Evolutionary conservation across 2,797 vertebrate species (phyloP).

Genomic region (Pseudochromis fuscus): DNA sequence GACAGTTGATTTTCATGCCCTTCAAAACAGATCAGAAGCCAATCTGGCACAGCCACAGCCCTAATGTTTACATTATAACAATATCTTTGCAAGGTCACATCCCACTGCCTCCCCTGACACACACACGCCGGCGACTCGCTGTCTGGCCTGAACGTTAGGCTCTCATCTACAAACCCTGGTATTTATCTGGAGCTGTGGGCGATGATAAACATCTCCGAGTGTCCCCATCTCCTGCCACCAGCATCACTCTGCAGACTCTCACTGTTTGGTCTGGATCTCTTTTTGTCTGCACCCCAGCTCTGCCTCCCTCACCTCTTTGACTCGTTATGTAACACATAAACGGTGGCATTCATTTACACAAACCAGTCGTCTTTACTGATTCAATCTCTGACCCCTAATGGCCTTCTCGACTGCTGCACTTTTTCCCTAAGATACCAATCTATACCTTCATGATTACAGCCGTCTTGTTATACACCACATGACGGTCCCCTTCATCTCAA

Average conservation of each 20-base stretch:
- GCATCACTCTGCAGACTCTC: constrained; percentile 24
- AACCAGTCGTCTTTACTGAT: constrained; percentile 44
- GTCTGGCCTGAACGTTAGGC: constrained; percentile 44
- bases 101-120: constrained; percentile 15
- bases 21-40: constrained; percentile 29
- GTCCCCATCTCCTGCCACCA: constrained; percentile 21
- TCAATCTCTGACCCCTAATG: constrained; percentile 50
- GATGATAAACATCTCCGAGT: constrained; percentile 37
- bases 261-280: constrained; percentile 45
- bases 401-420: constrained; percentile 30
- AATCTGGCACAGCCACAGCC: constrained; percentile 14
- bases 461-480: constrained; percentile 45
- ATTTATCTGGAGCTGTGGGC: constrained; percentile 43
- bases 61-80: constrained; percentile 70
- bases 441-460: constrained; percentile 33
- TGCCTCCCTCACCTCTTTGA: constrained; percentile 47
- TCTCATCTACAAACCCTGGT: constrained; percentile 54
- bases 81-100: constrained; percentile 62
- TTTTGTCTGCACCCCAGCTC: constrained; percentile 5
- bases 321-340: constrained; percentile 65
- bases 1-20: not conserved
- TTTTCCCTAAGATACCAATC: constrained; percentile 59
- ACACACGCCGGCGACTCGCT: constrained; percentile 42
- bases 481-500: constrained; percentile 38
- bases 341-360: constrained; percentile 45